Percentiles rank a stretch among this genome's conserved stretches.
phyloP scores from a whole-genome alignment of 2,113 vertebrate species.

The Cathartes aura region DNA sequence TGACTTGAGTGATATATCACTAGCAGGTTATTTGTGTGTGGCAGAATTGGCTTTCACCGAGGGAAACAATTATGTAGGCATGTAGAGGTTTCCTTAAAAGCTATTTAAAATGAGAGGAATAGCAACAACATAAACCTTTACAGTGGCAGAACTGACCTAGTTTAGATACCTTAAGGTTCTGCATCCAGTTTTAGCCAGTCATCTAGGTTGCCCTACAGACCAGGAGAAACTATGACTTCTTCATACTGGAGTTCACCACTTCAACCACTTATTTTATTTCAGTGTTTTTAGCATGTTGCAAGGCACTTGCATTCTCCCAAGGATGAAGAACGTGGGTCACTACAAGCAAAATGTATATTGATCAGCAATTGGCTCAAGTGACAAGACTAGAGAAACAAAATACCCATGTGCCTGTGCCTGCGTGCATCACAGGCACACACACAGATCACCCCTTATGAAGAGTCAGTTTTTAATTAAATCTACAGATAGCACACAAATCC shows the following conservation, averaged over 20 bases:
- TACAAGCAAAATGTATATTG: not conserved
- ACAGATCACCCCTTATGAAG: not conserved
- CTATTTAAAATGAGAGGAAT: not conserved
- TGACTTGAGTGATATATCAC: not conserved
- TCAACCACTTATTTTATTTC: not conserved
- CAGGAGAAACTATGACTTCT: not conserved
- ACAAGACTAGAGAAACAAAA: not conserved
- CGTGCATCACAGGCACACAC: not conserved
- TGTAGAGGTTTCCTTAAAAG: not conserved
- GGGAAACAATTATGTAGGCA: not conserved
- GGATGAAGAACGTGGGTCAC: not conserved
- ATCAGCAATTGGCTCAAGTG: not conserved
- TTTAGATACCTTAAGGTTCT: not conserved
- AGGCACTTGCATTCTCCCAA: not conserved
- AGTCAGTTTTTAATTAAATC: not conserved
- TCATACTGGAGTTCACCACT: not conserved
- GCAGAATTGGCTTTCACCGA: not conserved
- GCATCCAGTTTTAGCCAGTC: not conserved
- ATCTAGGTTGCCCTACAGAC: not conserved
- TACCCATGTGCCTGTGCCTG: accelerated
- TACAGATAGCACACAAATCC: not conserved
- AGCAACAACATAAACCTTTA: not conserved
- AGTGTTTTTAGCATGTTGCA: not conserved
- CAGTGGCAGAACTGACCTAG: not conserved
- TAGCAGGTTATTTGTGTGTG: not conserved